These are phyloP conservation scores for Florisuga fusca DNA, from an alignment of 2,797 vertebrate genomes.

Conservation along the genomic window DNA sequence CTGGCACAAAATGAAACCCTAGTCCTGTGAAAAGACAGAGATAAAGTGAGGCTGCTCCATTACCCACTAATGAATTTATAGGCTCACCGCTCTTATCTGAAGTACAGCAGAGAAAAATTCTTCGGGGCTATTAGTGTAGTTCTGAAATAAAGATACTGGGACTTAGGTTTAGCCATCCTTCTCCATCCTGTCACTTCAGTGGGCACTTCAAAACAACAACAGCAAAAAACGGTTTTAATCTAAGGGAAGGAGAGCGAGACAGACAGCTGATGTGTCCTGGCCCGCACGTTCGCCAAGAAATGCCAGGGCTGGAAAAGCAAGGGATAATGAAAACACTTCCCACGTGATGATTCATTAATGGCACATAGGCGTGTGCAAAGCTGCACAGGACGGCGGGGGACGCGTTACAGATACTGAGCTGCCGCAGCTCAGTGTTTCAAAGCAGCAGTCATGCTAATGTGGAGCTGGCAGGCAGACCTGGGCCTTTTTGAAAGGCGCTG, in stretches of 20 bases:
- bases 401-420: not conserved
- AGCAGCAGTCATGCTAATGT: slow-evolving; percentile 42
- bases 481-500: slow-evolving; percentile 11
- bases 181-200: slow-evolving; percentile 56
- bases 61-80: slow-evolving; percentile 81
- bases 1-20: slow-evolving; percentile 82
- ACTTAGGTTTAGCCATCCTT: slow-evolving; percentile 61
- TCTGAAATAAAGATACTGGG: slow-evolving; percentile 70
- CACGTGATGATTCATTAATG: slow-evolving; percentile 40
- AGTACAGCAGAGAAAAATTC: slow-evolving; percentile 71
- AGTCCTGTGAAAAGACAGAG: slow-evolving; percentile 78
- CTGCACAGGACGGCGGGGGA: not conserved
- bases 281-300: not conserved
- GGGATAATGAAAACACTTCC: slow-evolving; percentile 48
- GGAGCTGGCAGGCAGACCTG: slow-evolving; percentile 25
- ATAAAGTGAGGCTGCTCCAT: slow-evolving; percentile 79
- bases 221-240: not conserved
- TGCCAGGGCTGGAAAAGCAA: slow-evolving; percentile 25
- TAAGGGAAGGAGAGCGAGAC: slow-evolving; percentile 13
- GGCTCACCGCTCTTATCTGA: slow-evolving; percentile 77
- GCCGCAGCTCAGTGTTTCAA: slow-evolving; percentile 54
- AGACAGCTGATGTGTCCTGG: not conserved
- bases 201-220: slow-evolving; percentile 67
- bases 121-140: slow-evolving; percentile 68
- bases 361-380: not conserved